A percentile compares a stretch with the other conserved stretches of the same genome.
Evolutionary conservation across 2,113 vertebrate genomes (phyloP).

Genomic region (Podarcis raffonei): DNA sequence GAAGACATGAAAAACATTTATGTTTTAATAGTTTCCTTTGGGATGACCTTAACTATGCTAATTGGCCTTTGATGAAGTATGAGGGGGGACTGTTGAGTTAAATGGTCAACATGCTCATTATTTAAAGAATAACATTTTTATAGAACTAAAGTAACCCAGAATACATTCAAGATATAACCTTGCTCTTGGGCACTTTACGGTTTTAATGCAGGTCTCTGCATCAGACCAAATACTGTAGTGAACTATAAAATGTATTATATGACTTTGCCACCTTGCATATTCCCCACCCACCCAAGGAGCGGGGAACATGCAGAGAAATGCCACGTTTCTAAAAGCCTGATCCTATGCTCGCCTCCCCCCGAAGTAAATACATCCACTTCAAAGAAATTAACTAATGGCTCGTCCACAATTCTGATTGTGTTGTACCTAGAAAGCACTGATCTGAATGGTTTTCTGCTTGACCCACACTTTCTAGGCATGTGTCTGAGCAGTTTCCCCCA

Average conservation of each 20-base stretch:
- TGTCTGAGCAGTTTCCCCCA: too few relatives aligned
- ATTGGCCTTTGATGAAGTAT: slow-evolving; percentile 59
- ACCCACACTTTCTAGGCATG: too few relatives aligned
- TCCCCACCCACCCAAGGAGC: not conserved
- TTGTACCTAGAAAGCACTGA: too few relatives aligned
- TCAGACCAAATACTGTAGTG: not conserved
- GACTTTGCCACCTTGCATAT: not conserved
- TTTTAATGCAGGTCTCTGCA: fast-evolving
- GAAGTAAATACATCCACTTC: not conserved
- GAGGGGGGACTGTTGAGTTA: slow-evolving; percentile 46
- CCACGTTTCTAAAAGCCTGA: not conserved
- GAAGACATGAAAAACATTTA: slow-evolving; percentile 64
- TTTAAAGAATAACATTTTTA: slow-evolving; percentile 58
- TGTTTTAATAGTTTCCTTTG: slow-evolving; percentile 66
- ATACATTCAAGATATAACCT: slow-evolving; percentile 37
- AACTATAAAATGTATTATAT: not conserved
- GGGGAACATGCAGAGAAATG: not conserved
- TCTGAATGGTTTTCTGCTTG: too few relatives aligned
- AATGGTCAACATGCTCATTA: slow-evolving; percentile 56
- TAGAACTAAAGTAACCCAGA: slow-evolving; percentile 22
- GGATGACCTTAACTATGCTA: slow-evolving; percentile 53
- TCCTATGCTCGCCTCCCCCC: not conserved
- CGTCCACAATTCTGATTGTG: too few relatives aligned
- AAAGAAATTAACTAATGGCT: not conserved
- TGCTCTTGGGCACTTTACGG: not conserved